A percentile compares a stretch with the other conserved stretches of the same genome.
phyloP scores from a whole-genome alignment of 2,113 vertebrate species.

The Pelusios castaneus region DNA sequence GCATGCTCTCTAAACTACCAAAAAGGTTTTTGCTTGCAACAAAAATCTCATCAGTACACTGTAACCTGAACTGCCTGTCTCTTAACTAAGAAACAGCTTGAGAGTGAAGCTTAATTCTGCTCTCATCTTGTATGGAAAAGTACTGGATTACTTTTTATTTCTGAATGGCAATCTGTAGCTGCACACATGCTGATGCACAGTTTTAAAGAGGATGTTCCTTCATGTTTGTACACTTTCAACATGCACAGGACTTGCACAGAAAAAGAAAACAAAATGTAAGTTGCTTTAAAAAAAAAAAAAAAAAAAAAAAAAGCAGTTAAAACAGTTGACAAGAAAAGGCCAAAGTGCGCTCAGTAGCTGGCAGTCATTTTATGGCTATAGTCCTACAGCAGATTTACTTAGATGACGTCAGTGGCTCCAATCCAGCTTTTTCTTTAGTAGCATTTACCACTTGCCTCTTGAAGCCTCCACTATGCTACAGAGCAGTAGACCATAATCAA shows the following conservation, averaged over 20 bases:
- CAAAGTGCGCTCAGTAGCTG: slow-evolving; percentile 88
- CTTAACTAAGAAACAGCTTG: slow-evolving; percentile 53
- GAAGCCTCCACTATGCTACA: slow-evolving; percentile 83
- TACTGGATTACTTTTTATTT: slow-evolving; percentile 70
- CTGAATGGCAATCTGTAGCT: slow-evolving; percentile 1
- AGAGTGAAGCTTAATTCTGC: slow-evolving; percentile 51
- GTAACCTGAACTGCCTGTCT: slow-evolving; percentile 62
- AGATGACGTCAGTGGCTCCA: slow-evolving; percentile 93
- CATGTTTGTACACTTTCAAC: background rate
- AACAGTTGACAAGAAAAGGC: slow-evolving; percentile 83
- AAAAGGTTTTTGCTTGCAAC: slow-evolving; percentile 58
- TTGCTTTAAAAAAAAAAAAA: background rate
- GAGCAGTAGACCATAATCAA: slow-evolving; percentile 87
- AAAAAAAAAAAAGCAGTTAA: slow-evolving; percentile 55
- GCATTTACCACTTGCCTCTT: slow-evolving; percentile 87
- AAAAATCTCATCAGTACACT: slow-evolving; percentile 68
- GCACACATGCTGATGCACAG: background rate
- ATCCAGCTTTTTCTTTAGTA: slow-evolving; percentile 90
- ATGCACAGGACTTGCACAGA: background rate
- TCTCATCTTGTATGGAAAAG: slow-evolving; percentile 63
- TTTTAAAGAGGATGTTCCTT: background rate
- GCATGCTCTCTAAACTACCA: slow-evolving; percentile 20
- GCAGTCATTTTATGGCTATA: slow-evolving; percentile 86
- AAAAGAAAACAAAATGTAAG: slow-evolving; percentile 44
- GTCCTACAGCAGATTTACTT: slow-evolving; percentile 91